These are phyloP conservation scores for Diarsia rubi DNA, from an alignment of 2,888 invertebrate genomes.

Conservation along the genomic window DNA sequence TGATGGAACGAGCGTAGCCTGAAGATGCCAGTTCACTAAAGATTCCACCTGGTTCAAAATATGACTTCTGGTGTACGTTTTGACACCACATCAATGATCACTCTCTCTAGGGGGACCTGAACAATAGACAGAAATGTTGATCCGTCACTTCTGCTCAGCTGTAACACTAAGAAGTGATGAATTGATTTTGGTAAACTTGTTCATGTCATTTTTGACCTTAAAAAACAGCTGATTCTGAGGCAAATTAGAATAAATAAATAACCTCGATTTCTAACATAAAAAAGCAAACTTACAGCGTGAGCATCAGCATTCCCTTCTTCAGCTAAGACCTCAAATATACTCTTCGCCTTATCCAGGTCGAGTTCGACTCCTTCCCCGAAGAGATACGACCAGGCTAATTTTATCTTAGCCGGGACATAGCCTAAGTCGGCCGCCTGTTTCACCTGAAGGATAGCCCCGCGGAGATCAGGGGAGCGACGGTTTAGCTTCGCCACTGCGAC, in stretches of 20 bases:
- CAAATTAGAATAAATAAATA: neutral
- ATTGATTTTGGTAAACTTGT: neutral
- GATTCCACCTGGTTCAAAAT: neutral
- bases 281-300: conserved; percentile 93
- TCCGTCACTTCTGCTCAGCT: neutral
- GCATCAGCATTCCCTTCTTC: conserved; percentile 96
- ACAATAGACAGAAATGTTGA: neutral
- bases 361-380: conserved; percentile 95
- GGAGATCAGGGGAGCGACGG: conserved; percentile 94
- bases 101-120: too few relatives aligned
- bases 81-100: neutral
- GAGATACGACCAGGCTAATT: conserved; percentile 96
- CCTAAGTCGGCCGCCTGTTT: conserved; percentile 95
- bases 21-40: too few relatives aligned
- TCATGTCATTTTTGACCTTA: neutral
- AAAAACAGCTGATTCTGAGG: neutral
- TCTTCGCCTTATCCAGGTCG: conserved; percentile 94
- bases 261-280: neutral
- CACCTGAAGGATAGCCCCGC: conserved; percentile 94
- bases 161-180: neutral
- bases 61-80: neutral
- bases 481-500: conserved; percentile 93
- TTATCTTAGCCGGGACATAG: conserved; percentile 95
- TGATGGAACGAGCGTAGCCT: too few relatives aligned
- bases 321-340: conserved; percentile 94